Evolutionary conservation across 2,888 invertebrate species (phyloP), one percentile per base, ranked within the genome.

Genomic region (Troglohyphantes excavatus): DNA sequence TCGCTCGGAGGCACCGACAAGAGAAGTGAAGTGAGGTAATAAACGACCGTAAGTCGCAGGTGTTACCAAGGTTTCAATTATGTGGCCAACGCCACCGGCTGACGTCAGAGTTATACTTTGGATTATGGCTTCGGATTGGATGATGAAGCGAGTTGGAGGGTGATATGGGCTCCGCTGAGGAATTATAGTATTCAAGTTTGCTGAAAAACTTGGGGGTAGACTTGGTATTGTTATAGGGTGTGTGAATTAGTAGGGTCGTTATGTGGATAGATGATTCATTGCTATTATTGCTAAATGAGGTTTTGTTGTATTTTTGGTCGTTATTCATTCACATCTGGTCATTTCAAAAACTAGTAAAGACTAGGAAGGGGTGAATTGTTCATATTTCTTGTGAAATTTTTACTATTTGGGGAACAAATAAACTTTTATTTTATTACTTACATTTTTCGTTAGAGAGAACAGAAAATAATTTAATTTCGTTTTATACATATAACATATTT

Each of bases 11-110:
- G 82, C 19, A 17, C 46, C 53, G 39, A 39, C 68, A n/a, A 33
- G 29, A 53, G 17, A 33, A 33, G 65, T 13, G 46, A 9, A 43
- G 21, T n/a, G 63, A 73, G 65, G 83, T 73, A 83, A 83, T 83
- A 83, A 73, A 83, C 72, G 83, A 83, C 83, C 46, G 5, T 3
- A 63, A 73, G 83, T 83, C 83, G 46, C 72, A 83, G 73, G 83
- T 73, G 83, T 83, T 83, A 27, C 53, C 70, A 33, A 26, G n/a
- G 59, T 70, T 82, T 82, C 70, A 82, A 82, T 82, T 82, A 70
- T 68, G 70, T 33, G 70, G 82, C 70, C 13, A 70, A 9, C 53
- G 68, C 81, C 68, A 33, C 17, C 61, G 53, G 70, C 70, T 72
- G 59, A 26, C 17, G 29, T 43, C 61, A 61, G 29, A 21, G 61